Conservation (phyloP, 2,888 invertebrate species). For the Dermolepida albohirtum region DNA sequence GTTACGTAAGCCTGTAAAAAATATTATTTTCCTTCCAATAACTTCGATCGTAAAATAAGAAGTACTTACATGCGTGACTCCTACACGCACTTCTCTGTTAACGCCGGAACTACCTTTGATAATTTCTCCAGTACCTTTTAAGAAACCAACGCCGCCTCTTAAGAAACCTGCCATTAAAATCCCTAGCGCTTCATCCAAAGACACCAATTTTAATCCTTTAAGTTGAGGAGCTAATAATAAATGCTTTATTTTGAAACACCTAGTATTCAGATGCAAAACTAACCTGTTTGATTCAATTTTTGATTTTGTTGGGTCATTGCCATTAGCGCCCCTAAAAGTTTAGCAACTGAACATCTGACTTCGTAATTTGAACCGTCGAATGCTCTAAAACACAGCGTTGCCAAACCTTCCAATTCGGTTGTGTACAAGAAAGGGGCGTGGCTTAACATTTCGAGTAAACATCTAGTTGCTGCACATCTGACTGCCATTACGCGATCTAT, state of each 20-base stretch:
- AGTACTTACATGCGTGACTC: conserved; percentile 90
- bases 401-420: conserved; percentile 90
- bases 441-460: conserved; percentile 89
- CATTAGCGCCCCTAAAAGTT: conserved; percentile 87
- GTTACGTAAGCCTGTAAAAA: conserved; percentile 89
- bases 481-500: conserved; percentile 94
- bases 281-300: conserved; percentile 66
- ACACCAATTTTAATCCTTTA: conserved; percentile 76
- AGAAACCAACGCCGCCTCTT: conserved; percentile 92
- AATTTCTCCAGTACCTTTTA: conserved; percentile 94
- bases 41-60: background rate
- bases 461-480: conserved; percentile 92
- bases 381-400: conserved; percentile 91
- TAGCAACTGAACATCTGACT: conserved; percentile 91
- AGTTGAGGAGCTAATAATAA: conserved; percentile 66
- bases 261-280: conserved; percentile 42
- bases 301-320: conserved; percentile 86
- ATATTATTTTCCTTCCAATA: background rate
- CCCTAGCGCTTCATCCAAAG: conserved; percentile 91
- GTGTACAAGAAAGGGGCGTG: conserved; percentile 88
- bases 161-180: conserved; percentile 94
- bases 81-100: conserved; percentile 95
- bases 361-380: conserved; percentile 94
- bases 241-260: background rate
- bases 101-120: conserved; percentile 95